phyloP scores from a whole-genome alignment of 2,888 invertebrate species.

The Luperina testacea region DNA sequence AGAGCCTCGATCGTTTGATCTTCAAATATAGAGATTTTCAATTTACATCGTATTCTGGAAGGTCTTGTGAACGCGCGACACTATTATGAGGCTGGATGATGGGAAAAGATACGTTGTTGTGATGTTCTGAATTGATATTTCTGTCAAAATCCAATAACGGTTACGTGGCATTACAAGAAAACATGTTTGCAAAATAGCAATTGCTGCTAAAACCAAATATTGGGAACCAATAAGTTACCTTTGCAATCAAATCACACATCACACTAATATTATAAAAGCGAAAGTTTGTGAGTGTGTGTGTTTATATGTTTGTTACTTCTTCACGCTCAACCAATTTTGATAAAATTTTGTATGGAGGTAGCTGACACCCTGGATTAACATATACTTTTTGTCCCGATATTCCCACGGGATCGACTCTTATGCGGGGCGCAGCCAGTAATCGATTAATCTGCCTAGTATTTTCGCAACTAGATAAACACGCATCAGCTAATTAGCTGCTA shows the following conservation, averaged over 20 bases:
- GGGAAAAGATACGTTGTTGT: constrained; percentile 36
- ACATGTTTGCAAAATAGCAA: not conserved
- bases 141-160: constrained; percentile 6
- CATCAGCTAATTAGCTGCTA: too few relatives aligned
- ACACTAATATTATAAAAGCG: too few relatives aligned
- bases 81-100: constrained; percentile 59
- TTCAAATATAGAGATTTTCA: constrained; percentile 86
- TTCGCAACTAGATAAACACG: too few relatives aligned
- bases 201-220: not conserved
- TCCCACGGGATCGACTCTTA: too few relatives aligned
- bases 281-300: too few relatives aligned
- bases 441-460: too few relatives aligned
- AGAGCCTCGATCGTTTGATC: constrained; percentile 82
- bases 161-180: not conserved
- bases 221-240: not conserved
- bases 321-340: too few relatives aligned
- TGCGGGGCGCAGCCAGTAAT: not conserved
- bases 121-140: constrained; percentile 34
- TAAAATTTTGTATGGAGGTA: too few relatives aligned
- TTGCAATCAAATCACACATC: too few relatives aligned
- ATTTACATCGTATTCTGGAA: constrained; percentile 82
- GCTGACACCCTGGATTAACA: too few relatives aligned
- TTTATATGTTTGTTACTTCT: too few relatives aligned
- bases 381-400: too few relatives aligned
- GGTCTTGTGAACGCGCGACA: constrained; percentile 55